phyloP scores from a whole-genome alignment of 2,888 invertebrate species.

The Prostheceraeus crozeri region DNA sequence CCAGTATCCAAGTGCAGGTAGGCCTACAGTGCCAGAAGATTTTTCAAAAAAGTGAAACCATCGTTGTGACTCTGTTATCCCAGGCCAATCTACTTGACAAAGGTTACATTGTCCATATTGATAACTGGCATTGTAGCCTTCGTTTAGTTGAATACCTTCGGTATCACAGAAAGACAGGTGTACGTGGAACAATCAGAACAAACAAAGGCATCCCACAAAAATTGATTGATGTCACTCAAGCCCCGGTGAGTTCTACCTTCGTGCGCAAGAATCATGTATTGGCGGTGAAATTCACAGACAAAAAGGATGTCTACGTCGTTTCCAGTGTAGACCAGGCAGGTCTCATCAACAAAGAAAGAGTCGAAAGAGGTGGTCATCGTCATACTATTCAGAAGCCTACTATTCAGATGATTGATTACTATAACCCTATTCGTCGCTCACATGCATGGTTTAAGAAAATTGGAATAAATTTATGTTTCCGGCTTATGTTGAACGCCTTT shows the following conservation, averaged over 20 bases:
- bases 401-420: slow-evolving; percentile 26
- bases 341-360: slow-evolving; percentile 14
- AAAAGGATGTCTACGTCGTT: no score
- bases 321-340: slow-evolving; percentile 28
- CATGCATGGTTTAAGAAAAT: slow-evolving; percentile 24
- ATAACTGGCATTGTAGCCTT: slow-evolving; percentile 25
- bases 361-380: slow-evolving; percentile 22
- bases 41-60: slow-evolving; percentile 18
- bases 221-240: slow-evolving; percentile 17
- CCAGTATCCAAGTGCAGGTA: slow-evolving; percentile 19
- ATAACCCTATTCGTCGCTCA: slow-evolving; percentile 23
- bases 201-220: slow-evolving; percentile 28
- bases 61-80: slow-evolving; percentile 23
- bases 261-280: slow-evolving; percentile 16
- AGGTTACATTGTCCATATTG: slow-evolving; percentile 28
- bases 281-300: no score
- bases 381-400: slow-evolving; percentile 26
- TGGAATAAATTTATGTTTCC: slow-evolving; percentile 24
- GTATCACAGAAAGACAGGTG: slow-evolving; percentile 24
- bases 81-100: slow-evolving; percentile 21
- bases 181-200: slow-evolving; percentile 25
- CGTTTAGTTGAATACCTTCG: slow-evolving; percentile 20
- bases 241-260: slow-evolving; percentile 22
- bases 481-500: slow-evolving; percentile 23
- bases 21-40: slow-evolving; percentile 21